Conservation (phyloP, 2,797 vertebrate genomes). For the Kryptopterus vitreolus region DNA sequence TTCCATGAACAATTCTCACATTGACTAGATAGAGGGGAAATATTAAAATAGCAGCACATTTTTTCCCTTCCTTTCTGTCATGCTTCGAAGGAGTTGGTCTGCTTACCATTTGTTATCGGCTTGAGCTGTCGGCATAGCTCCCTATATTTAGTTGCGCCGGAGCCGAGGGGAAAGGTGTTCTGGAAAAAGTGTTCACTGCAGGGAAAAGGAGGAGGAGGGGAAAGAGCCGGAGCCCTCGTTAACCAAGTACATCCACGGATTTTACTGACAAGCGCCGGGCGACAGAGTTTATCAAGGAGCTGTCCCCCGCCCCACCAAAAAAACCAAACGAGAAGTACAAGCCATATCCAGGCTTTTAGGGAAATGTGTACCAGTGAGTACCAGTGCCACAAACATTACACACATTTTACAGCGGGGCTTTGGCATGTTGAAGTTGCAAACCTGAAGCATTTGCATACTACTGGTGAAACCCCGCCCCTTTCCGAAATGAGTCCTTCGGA, state of each 20-base stretch:
- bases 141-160: conserved; percentile 73
- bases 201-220: conserved; percentile 42
- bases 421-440: too few relatives aligned
- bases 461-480: too few relatives aligned
- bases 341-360: neutral
- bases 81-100: conserved; percentile 54
- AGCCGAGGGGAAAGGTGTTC: conserved; percentile 70
- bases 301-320: too few relatives aligned
- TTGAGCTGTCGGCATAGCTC: conserved; percentile 67
- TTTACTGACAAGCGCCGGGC: conserved; percentile 43
- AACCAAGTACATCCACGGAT: conserved; percentile 37
- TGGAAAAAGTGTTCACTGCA: conserved; percentile 65
- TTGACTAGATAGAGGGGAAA: conserved; percentile 20
- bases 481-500: too few relatives aligned
- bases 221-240: conserved; percentile 40
- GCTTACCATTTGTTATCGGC: conserved; percentile 69
- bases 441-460: too few relatives aligned
- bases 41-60: conserved; percentile 40
- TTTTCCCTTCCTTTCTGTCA: conserved; percentile 39
- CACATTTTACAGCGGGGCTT: too few relatives aligned
- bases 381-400: too few relatives aligned
- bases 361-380: neutral
- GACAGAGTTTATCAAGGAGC: conserved; percentile 34
- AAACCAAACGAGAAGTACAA: conserved; percentile 20
- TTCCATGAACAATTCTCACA: neutral